phyloP scores from a whole-genome alignment of 2,888 invertebrate species.

The Auanema freiburgensis region DNA sequence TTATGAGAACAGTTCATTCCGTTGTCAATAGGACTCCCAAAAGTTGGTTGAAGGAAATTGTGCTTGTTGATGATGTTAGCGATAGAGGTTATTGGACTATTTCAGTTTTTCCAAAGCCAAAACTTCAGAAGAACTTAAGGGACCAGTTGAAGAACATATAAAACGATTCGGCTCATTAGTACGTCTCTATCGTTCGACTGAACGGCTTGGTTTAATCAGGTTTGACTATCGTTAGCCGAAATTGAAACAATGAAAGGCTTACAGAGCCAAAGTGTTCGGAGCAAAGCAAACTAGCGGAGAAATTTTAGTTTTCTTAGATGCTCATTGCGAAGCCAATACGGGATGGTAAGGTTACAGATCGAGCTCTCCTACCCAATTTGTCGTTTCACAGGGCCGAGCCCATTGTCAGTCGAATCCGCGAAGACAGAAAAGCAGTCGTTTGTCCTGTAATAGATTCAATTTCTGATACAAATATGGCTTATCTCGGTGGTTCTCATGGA shows the following conservation, averaged over 20 bases:
- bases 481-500: slow-evolving; percentile 67
- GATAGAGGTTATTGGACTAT: slow-evolving; percentile 71
- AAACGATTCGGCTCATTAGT: slow-evolving; percentile 69
- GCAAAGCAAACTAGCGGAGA: slow-evolving; percentile 75
- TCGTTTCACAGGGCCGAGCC: slow-evolving; percentile 76
- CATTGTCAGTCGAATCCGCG: slow-evolving; percentile 80
- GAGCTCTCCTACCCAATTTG: not conserved
- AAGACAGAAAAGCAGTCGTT: slow-evolving; percentile 77
- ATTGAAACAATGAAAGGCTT: slow-evolving; percentile 4
- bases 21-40: slow-evolving; percentile 78
- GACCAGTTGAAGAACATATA: slow-evolving; percentile 80
- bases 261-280: slow-evolving; percentile 74
- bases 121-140: slow-evolving; percentile 73
- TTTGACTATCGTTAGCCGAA: not conserved
- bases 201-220: slow-evolving; percentile 83
- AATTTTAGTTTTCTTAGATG: slow-evolving; percentile 82
- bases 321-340: slow-evolving; percentile 81
- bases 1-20: slow-evolving; percentile 73
- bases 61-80: slow-evolving; percentile 90
- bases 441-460: slow-evolving; percentile 93
- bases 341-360: slow-evolving; percentile 71
- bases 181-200: slow-evolving; percentile 75
- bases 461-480: slow-evolving; percentile 78
- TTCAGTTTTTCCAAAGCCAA: not conserved
- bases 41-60: slow-evolving; percentile 81